Evolutionary conservation across 2,888 invertebrate genomes (phyloP), one percentile per base, ranked within the genome.

Genomic region (Noctua comes): DNA sequence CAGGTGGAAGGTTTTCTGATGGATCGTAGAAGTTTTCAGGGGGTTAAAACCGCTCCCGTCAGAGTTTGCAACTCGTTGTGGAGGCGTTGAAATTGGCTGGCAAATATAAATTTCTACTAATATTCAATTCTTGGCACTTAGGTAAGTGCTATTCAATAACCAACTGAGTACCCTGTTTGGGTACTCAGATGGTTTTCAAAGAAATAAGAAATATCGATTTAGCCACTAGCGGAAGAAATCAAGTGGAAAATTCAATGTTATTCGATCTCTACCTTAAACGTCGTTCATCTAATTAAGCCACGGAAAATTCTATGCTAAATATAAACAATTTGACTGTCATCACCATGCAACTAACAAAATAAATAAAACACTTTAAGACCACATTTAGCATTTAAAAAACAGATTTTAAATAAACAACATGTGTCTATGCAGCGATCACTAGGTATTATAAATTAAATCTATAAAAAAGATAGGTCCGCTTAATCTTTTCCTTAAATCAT

Each of bases 321-420:
- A 73, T 54, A 62, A 72, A 68, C 57, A 40, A 69, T 43, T 54
- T n/a, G 31, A 31, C 59, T 70, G 72, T 70, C 76, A 73, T 48
- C 77, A 66, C 40, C n/a, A 10, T 43, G 36, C n/a, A 43, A 43
- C n/a, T 27, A 77, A 81, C 73, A 77, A 73, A 73, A 82, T 82
- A 85, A 85, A 78, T 76, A 71, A 85, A 73, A 74, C 36, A 76
- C 68, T 76, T 75, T 69, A 81, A 69, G 27, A 78, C 73, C 24
- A 66, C 59, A 76, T 83, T 77, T 77, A 83, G 66, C 54, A 86
- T 86, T 77, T 73, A 77, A 83, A 86, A 13, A 66, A 59, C 72
- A 46, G 68, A 68, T 40, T 70, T 79, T 68, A 64, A 48, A 68
- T 62, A 81, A 73, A 76, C 48, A 62, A 73, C 84, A 80, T 62